Conservation (phyloP, 2,113 vertebrate genomes). For the Anthoscopus minutus region DNA sequence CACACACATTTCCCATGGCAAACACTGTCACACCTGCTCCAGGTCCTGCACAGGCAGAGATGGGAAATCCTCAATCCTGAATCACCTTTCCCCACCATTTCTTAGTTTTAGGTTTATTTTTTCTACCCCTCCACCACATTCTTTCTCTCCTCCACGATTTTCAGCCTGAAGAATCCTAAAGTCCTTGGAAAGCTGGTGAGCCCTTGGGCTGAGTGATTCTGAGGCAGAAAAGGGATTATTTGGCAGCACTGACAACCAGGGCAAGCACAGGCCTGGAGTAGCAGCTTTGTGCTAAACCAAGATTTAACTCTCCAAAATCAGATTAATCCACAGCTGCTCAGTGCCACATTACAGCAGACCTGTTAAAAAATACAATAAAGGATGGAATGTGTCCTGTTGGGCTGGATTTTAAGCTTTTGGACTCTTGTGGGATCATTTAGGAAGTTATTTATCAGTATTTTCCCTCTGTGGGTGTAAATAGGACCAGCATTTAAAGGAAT, state of each 20-base stretch:
- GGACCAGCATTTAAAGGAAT: background rate
- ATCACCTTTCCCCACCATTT: background rate
- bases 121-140: background rate
- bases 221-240: background rate
- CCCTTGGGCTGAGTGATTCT: fast-evolving
- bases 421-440: background rate
- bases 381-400: background rate
- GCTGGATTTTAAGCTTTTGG: background rate
- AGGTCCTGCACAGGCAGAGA: fast-evolving
- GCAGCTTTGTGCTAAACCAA: background rate
- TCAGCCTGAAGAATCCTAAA: background rate
- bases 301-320: background rate
- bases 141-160: fast-evolving
- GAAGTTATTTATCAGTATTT: background rate
- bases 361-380: background rate
- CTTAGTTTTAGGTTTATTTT: background rate
- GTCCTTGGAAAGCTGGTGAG: background rate
- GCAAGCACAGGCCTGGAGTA: background rate
- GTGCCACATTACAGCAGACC: background rate
- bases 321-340: background rate
- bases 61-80: background rate
- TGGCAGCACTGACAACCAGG: background rate
- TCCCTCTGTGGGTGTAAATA: background rate
- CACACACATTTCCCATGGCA: background rate
- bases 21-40: background rate